Base-by-base conservation (phyloP, 1,140 invertebrate species). In the Daktulosphaira vitifoliae region DNA sequence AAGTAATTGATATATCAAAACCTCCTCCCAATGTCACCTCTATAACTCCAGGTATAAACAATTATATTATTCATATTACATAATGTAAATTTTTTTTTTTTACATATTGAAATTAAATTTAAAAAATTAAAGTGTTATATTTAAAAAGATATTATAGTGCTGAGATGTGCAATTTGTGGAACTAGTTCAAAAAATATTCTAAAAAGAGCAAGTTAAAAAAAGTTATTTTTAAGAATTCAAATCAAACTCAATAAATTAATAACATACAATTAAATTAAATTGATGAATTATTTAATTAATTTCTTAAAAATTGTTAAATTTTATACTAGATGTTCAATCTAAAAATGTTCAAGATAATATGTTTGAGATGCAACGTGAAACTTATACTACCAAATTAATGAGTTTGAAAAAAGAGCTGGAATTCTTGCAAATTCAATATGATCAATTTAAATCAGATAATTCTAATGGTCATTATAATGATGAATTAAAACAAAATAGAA, bases 401-500 rank as follows among this genome's bases (percentile, higher is more conserved):
- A 62, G 42, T 46, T 62, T 62, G 46, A 62, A 62, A 62, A 62
- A 62, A 37, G 56, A 62, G 46, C 42, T 62, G 13, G 56, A 62
- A 6, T 46, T 42, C 18, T 48, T 62, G 26, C 56, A 62, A 62
- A 62, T 62, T 15, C 56, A 62, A n/a, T 62, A 62, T 48, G 56
- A 62, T 6, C 44, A n/a, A 48, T 62, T 62, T 33, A 62, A 62
- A 9, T 48, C 18, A 15, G 56, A 62, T 48, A 62, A 62, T 62
- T n/a, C 42, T 48, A 39, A 62, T 62, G 56, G 56, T 33, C 42
- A 11, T 15, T 25, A 33, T 62, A 62, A 62, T 62, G 38, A 13
- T 48, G 56, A 62, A 62, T 33, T 62, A 13, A 62, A 62, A 62
- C 44, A 62, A n/a, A 62, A 62, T 62, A 46, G 56, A 46, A 62